These are phyloP conservation scores for Drosophila austrosaltans DNA, from an alignment of 2,888 invertebrate species.

Conservation along the genomic window DNA sequence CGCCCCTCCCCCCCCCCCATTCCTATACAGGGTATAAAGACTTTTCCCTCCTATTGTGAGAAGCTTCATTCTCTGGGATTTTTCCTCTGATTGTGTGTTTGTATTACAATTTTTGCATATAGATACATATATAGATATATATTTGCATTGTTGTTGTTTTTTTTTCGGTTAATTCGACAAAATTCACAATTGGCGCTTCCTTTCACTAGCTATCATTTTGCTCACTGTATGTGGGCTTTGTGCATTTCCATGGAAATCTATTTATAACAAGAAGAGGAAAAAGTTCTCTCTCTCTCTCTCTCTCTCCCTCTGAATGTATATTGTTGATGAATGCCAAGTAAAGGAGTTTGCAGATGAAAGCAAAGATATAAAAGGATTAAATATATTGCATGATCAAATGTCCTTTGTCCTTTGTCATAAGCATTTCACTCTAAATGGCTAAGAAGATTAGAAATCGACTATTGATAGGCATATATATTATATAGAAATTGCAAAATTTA, in stretches of 20 bases:
- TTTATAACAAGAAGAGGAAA: constrained; percentile 6
- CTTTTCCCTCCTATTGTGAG: too few relatives aligned
- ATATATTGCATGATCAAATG: background rate
- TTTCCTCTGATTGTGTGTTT: background rate
- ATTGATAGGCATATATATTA: too few relatives aligned
- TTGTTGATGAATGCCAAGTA: background rate
- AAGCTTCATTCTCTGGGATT: background rate
- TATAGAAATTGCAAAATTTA: too few relatives aligned
- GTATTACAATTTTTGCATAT: too few relatives aligned
- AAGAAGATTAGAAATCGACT: too few relatives aligned
- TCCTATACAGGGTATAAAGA: too few relatives aligned
- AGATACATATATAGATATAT: too few relatives aligned
- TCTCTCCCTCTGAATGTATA: background rate
- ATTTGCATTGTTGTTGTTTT: background rate
- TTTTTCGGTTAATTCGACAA: background rate
- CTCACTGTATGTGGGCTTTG: background rate
- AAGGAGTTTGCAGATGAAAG: background rate
- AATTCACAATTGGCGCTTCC: background rate
- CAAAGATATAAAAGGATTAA: constrained; percentile 5
- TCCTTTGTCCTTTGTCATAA: too few relatives aligned
- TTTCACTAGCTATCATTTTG: background rate
- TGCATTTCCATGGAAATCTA: constrained; percentile 33
- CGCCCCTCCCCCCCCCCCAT: background rate
- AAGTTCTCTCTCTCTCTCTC: background rate
- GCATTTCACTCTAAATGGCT: too few relatives aligned